phyloP scores from a whole-genome alignment of 1,140 invertebrate species.

The Monochamus saltuarius region DNA sequence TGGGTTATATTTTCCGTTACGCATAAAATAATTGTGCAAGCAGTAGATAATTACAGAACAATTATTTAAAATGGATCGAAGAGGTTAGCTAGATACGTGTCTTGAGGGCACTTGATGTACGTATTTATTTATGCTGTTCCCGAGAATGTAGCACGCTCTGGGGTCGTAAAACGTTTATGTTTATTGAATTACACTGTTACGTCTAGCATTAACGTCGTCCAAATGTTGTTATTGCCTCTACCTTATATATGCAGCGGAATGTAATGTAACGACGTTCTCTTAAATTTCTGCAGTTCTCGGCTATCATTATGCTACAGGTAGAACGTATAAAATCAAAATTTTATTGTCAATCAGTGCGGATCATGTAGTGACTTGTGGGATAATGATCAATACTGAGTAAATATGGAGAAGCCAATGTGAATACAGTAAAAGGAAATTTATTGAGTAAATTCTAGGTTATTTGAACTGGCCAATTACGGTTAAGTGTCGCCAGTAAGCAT shows the following conservation, averaged over 20 bases:
- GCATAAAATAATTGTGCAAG: too few species aligned
- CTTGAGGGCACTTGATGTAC: constrained; percentile 13
- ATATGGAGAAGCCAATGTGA: neutral
- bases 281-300: neutral
- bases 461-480: neutral
- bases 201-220: constrained; percentile 41
- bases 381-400: neutral
- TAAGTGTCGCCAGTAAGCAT: too few species aligned
- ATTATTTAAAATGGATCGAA: too few species aligned
- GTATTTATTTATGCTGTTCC: constrained; percentile 35
- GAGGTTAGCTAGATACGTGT: too few species aligned
- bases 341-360: constrained; percentile 7
- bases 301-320: constrained; percentile 3
- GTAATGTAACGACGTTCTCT: constrained; percentile 2
- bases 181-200: constrained; percentile 45
- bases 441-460: neutral
- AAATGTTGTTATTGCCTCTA: constrained; percentile 32
- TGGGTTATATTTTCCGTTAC: too few species aligned
- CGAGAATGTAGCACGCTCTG: constrained; percentile 28
- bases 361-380: neutral
- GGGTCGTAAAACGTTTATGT: constrained; percentile 44
- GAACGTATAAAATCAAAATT: constrained; percentile 2
- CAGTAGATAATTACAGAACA: too few species aligned
- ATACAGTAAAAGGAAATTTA: neutral
- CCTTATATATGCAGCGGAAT: constrained; percentile 18